Evolutionary conservation across 2,888 invertebrate genomes (phyloP), one percentile per base, ranked within the genome.

Genomic region (Dynastes grantii): DNA sequence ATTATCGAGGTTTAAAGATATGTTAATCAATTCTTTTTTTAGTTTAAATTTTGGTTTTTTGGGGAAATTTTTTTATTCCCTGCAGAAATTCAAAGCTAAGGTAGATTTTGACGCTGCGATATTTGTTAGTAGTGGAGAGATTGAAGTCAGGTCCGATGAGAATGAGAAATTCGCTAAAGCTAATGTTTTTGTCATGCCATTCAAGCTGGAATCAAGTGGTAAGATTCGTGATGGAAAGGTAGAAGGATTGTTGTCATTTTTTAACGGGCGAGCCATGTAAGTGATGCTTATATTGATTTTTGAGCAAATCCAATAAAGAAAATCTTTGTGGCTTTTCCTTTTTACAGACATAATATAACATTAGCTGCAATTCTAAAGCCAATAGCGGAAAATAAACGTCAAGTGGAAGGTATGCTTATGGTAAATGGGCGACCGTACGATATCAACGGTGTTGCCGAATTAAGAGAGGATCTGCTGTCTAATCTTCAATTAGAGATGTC

Each of bases 401-500:
- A 79, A 64, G 64, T 82, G 5, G 68, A 76, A 2, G 83, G 81
- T 13, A 75, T 81, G 6, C 37, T 82, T 22, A 79, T 65, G 16
- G 0, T 79, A 88, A 29, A 81, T 79, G 27, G 83, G 77, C 61
- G 84, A 82, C 77, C 75, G 22, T 81, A 80, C 58, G 77, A 79
- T 51, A 81, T 83, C 27, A 67, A 32, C 29, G 91, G 91, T 27
- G 85, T 85, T 16, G 86, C 90, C 11, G 87, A 86, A 76, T 86
- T 90, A 85, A 82, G 85, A 68, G 85, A 88, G 3, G 85, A 85
- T 70, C 85, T 90, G 81, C 90, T 90, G 6, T 83, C 88, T 11
- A 88, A 88, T 81, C 86, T 88, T 68, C 87, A 88, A 29, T 80
- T 91, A 78, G 87, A 88, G 68, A 87, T 91, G 9, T 88, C 87